Evolutionary conservation across 2,797 vertebrate species (phyloP).

Genomic region (Discoglossus pictus): DNA sequence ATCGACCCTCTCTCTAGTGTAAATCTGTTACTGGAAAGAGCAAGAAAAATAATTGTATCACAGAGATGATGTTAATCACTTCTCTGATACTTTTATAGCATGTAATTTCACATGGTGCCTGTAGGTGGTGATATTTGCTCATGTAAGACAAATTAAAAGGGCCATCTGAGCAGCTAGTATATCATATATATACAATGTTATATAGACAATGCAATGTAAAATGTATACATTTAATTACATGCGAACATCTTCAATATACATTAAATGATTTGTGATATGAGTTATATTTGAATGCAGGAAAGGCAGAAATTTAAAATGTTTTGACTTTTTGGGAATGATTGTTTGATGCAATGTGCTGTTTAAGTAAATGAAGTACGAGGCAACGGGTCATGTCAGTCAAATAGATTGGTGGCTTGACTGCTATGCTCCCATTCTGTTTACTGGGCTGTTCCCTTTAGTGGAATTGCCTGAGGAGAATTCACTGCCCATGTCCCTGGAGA

Average conservation of each 20-base stretch:
- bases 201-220: background rate
- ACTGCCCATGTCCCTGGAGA: conserved; percentile 17
- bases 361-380: background rate
- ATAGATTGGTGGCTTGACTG: background rate
- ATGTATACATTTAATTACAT: background rate
- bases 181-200: background rate
- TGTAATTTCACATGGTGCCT: background rate
- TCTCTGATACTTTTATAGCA: no score
- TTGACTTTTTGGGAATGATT: background rate
- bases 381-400: conserved; percentile 15
- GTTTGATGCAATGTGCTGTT: background rate
- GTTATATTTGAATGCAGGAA: background rate
- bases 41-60: no score
- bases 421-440: conserved; percentile 11
- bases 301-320: no score
- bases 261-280: background rate
- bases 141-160: no score
- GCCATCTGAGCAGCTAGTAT: no score
- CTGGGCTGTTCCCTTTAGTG: conserved; percentile 7
- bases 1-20: no score
- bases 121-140: conserved; percentile 20
- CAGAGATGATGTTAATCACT: no score
- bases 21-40: no score
- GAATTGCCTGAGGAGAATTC: conserved; percentile 21
- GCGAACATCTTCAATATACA: background rate